Evolutionary conservation across 2,888 invertebrate genomes (phyloP), one percentile per base, ranked within the genome.

Genomic region (Elegia similella): DNA sequence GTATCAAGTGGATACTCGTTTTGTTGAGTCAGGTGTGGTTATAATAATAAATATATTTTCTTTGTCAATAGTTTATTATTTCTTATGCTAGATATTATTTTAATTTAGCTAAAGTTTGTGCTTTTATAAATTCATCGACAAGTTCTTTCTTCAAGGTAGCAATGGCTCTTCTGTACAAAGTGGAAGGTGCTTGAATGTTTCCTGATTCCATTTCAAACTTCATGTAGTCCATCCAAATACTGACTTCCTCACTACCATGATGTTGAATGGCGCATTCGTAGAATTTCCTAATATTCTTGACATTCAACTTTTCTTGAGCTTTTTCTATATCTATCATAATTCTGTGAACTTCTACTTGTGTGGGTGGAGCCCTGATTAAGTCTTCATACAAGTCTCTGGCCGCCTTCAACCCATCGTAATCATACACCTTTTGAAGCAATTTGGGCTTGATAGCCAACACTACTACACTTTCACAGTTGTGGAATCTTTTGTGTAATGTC

Each of bases 191-290:
- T 64, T 92, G 92, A 0, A 92, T 83, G 62, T 93, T 93, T 3
- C 95, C 94, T 65, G 90, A 81, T 63, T 93, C 90, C 60, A 92
- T 92, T 88, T 96, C 96, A 80, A 96, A 95, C 60, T 92, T 86
- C 55, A 96, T 93, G 70, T 94, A 95, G 68, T 95, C 93, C 65
- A 95, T 88, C 96, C 97, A 97, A 13, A 96, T 87, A 61, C 94
- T 93, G 5, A 93, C 84, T 74, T 93, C 92, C 3, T 85, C 87
- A 66, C 88, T 88, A 0, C 96, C 96, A 80, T 95, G 95, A 63
- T 95, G 94, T 57, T 92, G 85, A 13, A 93, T 90, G 34, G 94
- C 92, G 63, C 93, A 91, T 73, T 95, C 94, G 75, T 93, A 93
- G 64, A 93, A 94, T 72, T 92, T 90, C 54, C 94, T 92, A 64